These are phyloP conservation scores for Dilophus febrilis DNA, from an alignment of 2,888 invertebrate genomes.

Conservation along the genomic window DNA sequence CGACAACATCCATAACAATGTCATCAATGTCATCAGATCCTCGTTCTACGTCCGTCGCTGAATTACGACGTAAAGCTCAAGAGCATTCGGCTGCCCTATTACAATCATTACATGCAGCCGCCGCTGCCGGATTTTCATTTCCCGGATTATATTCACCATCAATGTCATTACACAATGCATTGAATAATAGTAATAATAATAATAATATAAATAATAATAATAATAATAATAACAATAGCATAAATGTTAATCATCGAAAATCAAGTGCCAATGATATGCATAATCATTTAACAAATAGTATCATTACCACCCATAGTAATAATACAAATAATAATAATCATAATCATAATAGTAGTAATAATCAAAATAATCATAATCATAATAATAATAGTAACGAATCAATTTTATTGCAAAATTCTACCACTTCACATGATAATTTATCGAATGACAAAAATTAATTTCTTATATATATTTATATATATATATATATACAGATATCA, in stretches of 20 bases:
- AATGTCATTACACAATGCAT: conserved; percentile 27
- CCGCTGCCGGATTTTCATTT: conserved; percentile 31
- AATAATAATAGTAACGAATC: conserved; percentile 20
- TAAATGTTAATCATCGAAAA: not conserved
- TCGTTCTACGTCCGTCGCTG: conserved; percentile 75
- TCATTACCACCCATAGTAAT: conserved; percentile 11
- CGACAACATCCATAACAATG: too few relatives aligned
- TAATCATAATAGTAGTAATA: conserved; percentile 13
- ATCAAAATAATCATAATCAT: conserved; percentile 15
- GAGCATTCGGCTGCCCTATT: conserved; percentile 83
- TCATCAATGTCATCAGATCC: conserved; percentile 40
- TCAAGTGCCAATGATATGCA: not conserved
- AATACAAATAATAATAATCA: conserved; percentile 8
- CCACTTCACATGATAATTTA: conserved; percentile 30
- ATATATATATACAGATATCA: too few relatives aligned
- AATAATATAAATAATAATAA: not conserved
- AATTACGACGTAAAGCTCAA: conserved; percentile 79
- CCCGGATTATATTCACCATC: conserved; percentile 33
- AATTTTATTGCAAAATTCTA: conserved; percentile 14
- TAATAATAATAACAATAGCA: not conserved
- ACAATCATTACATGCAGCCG: conserved; percentile 46
- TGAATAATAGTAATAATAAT: conserved; percentile 10
- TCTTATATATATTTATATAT: too few relatives aligned
- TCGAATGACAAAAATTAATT: too few relatives aligned
- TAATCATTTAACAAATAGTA: not conserved